Evolutionary conservation across 2,113 vertebrate genomes (phyloP).

Genomic region (Coryphaenoides rupestris): DNA sequence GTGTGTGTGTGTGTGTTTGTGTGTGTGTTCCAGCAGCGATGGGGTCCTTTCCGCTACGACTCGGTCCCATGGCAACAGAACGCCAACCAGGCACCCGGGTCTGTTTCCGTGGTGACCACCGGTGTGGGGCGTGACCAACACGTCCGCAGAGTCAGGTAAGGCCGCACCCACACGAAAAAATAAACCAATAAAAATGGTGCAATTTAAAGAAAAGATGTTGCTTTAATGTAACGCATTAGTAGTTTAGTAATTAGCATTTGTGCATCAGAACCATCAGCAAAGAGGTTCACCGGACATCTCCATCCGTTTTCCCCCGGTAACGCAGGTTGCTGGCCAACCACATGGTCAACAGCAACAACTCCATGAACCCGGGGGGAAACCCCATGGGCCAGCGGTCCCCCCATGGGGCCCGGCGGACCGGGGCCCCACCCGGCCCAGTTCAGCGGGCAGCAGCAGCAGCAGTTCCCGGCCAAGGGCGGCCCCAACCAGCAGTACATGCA

Average conservation of each 20-base stretch:
- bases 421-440: slow-evolving; percentile 96
- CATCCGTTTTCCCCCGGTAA: no score
- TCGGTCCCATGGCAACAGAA: slow-evolving; percentile 99
- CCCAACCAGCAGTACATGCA: slow-evolving; percentile 92
- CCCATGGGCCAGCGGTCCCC: slow-evolving; percentile 92
- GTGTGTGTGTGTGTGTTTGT: slow-evolving; percentile 15
- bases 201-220: no score
- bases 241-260: not conserved
- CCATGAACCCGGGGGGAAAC: slow-evolving; percentile 95
- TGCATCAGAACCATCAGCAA: no score
- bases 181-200: no score
- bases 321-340: slow-evolving; percentile 93
- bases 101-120: slow-evolving; percentile 96
- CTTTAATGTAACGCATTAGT: not conserved
- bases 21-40: slow-evolving; percentile 76
- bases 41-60: slow-evolving; percentile 97
- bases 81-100: slow-evolving; percentile 94
- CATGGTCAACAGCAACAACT: slow-evolving; percentile 96
- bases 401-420: slow-evolving; percentile 88
- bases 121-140: slow-evolving; percentile 99
- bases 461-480: slow-evolving; percentile 91
- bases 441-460: slow-evolving; percentile 93
- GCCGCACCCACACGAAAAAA: not conserved
- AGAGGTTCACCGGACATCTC: no score
- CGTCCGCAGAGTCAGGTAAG: slow-evolving; percentile 98